Percentiles rank a stretch among this genome's conserved stretches.
Conservation (phyloP, 2,113 vertebrate genomes). For the Tautogolabrus adspersus region DNA sequence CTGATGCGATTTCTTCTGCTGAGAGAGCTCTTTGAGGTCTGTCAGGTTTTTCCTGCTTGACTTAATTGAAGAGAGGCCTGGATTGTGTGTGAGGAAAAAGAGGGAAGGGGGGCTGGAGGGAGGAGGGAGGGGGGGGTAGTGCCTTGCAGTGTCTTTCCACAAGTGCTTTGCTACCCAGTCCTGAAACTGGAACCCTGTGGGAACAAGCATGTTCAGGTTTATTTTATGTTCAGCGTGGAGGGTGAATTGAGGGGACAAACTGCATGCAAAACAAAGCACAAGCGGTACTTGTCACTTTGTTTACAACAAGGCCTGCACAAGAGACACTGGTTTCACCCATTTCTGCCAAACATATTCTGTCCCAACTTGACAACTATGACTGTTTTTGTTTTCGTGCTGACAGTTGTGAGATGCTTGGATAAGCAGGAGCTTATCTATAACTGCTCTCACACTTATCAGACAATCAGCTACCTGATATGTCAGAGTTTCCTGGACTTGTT, state of each 20-base stretch:
- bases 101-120: not conserved
- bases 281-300: constrained; percentile 6
- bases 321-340: not conserved
- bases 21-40: constrained; percentile 74
- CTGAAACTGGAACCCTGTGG: constrained; percentile 86
- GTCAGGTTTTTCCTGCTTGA: constrained; percentile 82
- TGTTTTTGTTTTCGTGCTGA: constrained; percentile 17
- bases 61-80: constrained; percentile 70
- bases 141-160: constrained; percentile 74
- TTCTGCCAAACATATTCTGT: not conserved
- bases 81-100: constrained; percentile 48
- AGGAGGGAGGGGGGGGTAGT: constrained; percentile 12
- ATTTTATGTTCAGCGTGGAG: constrained; percentile 59
- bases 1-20: constrained; percentile 70
- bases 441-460: constrained; percentile 72
- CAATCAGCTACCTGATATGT: constrained; percentile 73
- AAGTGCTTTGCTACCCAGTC: constrained; percentile 73
- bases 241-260: constrained; percentile 46
- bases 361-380: not conserved
- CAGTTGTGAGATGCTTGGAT: constrained; percentile 28
- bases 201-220: constrained; percentile 81
- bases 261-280: constrained; percentile 25
- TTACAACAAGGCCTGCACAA: not conserved
- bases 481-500: constrained; percentile 63
- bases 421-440: constrained; percentile 63